These are phyloP conservation scores for Channa maculata DNA, from an alignment of 2,113 vertebrate species.

Conservation along the genomic window DNA sequence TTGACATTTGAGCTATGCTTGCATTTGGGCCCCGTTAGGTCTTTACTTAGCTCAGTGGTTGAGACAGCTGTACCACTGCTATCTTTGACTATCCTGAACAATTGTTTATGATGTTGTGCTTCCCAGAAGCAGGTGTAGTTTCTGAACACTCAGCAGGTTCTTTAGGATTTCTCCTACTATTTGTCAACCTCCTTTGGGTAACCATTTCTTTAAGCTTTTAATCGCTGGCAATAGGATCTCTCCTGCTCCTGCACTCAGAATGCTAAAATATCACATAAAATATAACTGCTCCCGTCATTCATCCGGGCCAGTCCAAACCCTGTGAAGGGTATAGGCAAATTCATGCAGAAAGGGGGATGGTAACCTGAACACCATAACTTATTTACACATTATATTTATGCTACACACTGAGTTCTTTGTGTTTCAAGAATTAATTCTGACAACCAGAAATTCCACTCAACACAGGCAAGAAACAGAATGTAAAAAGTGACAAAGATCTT, in stretches of 20 bases:
- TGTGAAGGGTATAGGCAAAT: too few relatives aligned
- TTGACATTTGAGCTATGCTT: constrained; percentile 39
- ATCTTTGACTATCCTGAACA: constrained; percentile 20
- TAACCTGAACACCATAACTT: neutral
- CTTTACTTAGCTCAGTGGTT: constrained; percentile 12
- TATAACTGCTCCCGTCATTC: neutral
- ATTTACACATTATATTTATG: too few relatives aligned
- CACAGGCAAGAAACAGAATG: constrained; percentile 7
- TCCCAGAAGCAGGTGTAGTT: constrained; percentile 51
- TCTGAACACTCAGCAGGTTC: constrained; percentile 59
- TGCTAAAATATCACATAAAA: neutral
- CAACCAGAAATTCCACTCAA: constrained; percentile 13
- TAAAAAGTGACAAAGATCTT: constrained; percentile 19
- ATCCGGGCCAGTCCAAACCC: neutral
- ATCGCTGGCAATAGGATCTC: neutral
- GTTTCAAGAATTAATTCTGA: neutral
- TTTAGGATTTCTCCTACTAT: constrained; percentile 19
- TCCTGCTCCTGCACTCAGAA: too few relatives aligned
- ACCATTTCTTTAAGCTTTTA: constrained; percentile 24
- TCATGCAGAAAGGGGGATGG: neutral
- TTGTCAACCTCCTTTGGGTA: constrained; percentile 10
- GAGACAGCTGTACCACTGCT: constrained; percentile 35
- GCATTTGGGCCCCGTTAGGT: neutral
- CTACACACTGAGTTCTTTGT: too few relatives aligned
- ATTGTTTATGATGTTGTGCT: constrained; percentile 34